These are phyloP conservation scores for Entosphenus tridentatus DNA, from an alignment of 2,113 vertebrate genomes.

Conservation along the genomic window DNA sequence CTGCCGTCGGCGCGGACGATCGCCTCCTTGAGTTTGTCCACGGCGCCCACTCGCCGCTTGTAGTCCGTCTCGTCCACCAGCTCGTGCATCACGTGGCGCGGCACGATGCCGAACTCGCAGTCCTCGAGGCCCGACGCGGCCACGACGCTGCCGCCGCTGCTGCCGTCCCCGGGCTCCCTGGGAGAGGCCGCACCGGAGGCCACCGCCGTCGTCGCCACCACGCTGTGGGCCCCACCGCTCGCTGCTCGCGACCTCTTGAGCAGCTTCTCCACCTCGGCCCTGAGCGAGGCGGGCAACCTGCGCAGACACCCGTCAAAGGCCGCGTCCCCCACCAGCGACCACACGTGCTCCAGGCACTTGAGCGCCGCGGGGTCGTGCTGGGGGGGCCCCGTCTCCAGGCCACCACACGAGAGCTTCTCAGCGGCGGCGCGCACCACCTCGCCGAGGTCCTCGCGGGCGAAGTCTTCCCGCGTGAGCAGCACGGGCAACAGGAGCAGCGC, in stretches of 20 bases:
- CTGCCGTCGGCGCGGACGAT: constrained; percentile 25
- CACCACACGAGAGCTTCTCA: constrained; percentile 11
- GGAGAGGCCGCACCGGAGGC: not conserved
- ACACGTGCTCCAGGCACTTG: constrained; percentile 12
- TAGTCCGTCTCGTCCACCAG: constrained; percentile 55
- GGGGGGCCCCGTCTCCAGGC: not conserved
- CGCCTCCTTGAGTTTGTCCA: constrained; percentile 38
- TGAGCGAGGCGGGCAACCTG: constrained; percentile 12
- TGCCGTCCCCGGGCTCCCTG: not conserved
- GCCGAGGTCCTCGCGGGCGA: constrained; percentile 12
- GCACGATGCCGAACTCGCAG: constrained; percentile 38
- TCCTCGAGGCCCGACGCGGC: not conserved
- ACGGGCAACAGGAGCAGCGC: constrained; percentile 16
- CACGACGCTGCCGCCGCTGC: constrained; percentile 2
- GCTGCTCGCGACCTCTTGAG: constrained; percentile 13
- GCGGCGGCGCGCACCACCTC: constrained; percentile 16
- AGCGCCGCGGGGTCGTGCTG: constrained; percentile 16
- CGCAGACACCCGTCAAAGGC: constrained; percentile 16
- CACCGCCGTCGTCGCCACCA: not conserved
- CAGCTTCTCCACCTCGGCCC: constrained; percentile 15
- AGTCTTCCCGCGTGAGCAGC: constrained; percentile 16
- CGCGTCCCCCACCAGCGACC: constrained; percentile 16
- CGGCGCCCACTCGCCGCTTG: constrained; percentile 36
- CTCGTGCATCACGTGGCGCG: constrained; percentile 39
- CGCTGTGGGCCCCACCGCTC: not conserved